Base-by-base conservation (phyloP, 2,797 vertebrate genomes). In the Pampus argenteus region DNA sequence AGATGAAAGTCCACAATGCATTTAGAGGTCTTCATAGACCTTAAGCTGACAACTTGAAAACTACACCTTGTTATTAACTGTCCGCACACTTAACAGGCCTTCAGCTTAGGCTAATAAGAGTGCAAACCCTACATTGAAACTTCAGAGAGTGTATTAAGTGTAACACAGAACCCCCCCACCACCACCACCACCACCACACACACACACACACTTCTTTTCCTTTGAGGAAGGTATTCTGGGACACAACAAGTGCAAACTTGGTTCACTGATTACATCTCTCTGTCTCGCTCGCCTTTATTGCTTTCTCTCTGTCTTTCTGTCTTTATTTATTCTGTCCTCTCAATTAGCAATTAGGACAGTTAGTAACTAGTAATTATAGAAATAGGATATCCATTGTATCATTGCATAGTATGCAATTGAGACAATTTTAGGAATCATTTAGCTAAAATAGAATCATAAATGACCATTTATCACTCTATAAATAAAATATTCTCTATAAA, bases 21-120 rank as follows among this genome's bases (percentile, higher is more conserved):
- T 89, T 85, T 55, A 70, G 73, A 91, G 87, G 83, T 91, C 90
- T 93, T 93, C 90, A 93, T 90, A 92, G 90, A 92, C 87, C 87
- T 88, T 90, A 91, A 90, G 86, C 92, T 93, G 93, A 93, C 88
- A 91, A 90, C 87, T 84, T 75, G 75, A 89, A 88, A 91, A 74
- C 90, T 85, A 83, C 78, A 92, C 93, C 94, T 91, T 92, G 91
- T 94, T 89, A 94, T 94, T 94, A 94, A 83, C 64, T 89, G 88
- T 90, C 91, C 92, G 58, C 89, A 89, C 88, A 91, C 90, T 92
- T 91, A 92, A 91, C 88, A 91, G 88, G 83, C 86, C 91, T 81
- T 88, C 85, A 93, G 89, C 90, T 94, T 91, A 90, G 82, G 71
- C 81, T 93, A 94, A 94, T 94, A 91, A 93, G 92, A 92, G 92